A percentile compares a stretch with the other conserved stretches of the same genome.
Evolutionary conservation across 37 sponge, comb jelly and placozoan species (phyloP).

Genomic region (Lycopodina hypogea): DNA sequence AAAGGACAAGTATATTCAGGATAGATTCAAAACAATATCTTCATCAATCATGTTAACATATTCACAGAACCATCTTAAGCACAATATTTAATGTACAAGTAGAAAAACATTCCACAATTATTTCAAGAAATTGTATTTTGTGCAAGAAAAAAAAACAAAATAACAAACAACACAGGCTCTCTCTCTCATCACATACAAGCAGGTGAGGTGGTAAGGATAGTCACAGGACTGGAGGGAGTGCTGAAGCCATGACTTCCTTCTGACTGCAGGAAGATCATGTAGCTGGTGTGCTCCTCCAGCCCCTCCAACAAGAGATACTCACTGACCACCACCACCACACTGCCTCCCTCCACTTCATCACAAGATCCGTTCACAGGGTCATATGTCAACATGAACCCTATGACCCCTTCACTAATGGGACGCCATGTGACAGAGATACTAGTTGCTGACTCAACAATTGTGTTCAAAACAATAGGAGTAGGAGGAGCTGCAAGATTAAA

Average conservation of each 20-base stretch:
- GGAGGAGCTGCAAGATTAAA: too few relatives aligned
- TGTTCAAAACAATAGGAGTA: conserved; percentile 14
- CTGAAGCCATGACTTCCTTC: conserved; percentile 12
- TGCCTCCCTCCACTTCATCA: conserved; percentile 7
- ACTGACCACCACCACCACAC: neutral
- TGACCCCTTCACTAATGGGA: neutral
- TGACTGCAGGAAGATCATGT: conserved; percentile 15
- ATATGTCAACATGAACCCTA: conserved; percentile 8
- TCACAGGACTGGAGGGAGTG: neutral
- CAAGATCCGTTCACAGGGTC: conserved; percentile 2
- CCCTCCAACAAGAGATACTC: neutral
- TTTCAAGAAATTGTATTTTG: too few relatives aligned
- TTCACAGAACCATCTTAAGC: too few relatives aligned
- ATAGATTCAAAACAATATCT: too few relatives aligned
- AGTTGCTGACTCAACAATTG: neutral
- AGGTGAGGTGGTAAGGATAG: conserved; percentile 1
- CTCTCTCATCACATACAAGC: conserved; percentile 15
- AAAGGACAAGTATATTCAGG: too few relatives aligned
- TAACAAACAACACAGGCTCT: too few relatives aligned
- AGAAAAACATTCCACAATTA: too few relatives aligned
- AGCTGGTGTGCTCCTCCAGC: conserved; percentile 2
- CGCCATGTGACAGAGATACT: conserved; percentile 4
- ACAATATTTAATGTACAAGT: too few relatives aligned
- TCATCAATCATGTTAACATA: too few relatives aligned
- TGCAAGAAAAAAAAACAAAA: too few relatives aligned